Evolutionary conservation across 2,888 invertebrate genomes (phyloP).

Genomic region (Vandiemenella viatica): DNA sequence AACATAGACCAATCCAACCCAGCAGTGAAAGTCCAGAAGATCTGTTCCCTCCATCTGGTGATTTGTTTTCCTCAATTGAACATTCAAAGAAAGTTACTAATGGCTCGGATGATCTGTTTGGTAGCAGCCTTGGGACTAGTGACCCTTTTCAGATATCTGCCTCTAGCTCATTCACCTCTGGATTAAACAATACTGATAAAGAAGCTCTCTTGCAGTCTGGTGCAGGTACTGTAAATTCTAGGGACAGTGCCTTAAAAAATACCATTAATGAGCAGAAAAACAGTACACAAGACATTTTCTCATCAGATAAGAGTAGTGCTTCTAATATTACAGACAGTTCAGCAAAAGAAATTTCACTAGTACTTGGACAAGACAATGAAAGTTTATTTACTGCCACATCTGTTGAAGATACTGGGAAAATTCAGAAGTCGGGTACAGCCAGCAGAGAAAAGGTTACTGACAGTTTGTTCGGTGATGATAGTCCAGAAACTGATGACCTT

Average conservation of each 20-base stretch:
- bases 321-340: neutral
- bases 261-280: too few relatives aligned
- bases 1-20: slow-evolving; percentile 4
- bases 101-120: neutral
- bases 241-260: neutral
- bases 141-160: too few relatives aligned
- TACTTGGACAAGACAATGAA: neutral
- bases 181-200: neutral
- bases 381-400: neutral
- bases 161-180: neutral
- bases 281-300: neutral
- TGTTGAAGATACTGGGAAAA: slow-evolving; percentile 5
- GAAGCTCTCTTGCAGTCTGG: too few relatives aligned
- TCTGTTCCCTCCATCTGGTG: neutral
- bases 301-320: neutral
- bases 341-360: neutral
- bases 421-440: neutral
- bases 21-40: neutral
- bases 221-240: too few relatives aligned
- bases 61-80: slow-evolving; percentile 11
- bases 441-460: slow-evolving; percentile 18
- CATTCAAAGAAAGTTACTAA: slow-evolving; percentile 9
- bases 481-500: slow-evolving; percentile 27
- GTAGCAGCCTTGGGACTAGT: too few relatives aligned
- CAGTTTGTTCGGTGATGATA: slow-evolving; percentile 26